Percentiles rank a stretch among this genome's conserved stretches.
These are phyloP conservation scores for Camponotus fellah DNA, from an alignment of 2,888 invertebrate genomes.

Conservation along the genomic window DNA sequence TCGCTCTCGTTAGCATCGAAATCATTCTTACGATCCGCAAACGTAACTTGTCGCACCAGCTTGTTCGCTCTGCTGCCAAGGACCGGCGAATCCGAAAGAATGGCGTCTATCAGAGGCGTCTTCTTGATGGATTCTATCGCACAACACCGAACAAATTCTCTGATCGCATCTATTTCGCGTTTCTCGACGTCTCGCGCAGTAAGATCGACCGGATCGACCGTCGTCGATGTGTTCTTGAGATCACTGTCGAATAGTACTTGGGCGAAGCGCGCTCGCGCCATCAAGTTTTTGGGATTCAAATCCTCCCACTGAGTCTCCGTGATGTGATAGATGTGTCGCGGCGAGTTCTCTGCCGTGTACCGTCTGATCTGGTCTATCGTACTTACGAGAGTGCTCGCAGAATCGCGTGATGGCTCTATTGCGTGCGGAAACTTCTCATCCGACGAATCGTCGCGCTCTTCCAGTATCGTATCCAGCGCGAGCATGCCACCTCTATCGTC, in stretches of 20 bases:
- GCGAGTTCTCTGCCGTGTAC: slow-evolving; percentile 88
- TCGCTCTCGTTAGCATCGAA: slow-evolving; percentile 75
- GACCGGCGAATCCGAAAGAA: slow-evolving; percentile 81
- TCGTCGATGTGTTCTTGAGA: slow-evolving; percentile 54
- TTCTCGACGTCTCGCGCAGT: slow-evolving; percentile 50
- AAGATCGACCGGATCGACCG: background rate
- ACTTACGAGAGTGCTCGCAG: slow-evolving; percentile 88
- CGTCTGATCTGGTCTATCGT: slow-evolving; percentile 89
- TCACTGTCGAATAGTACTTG: slow-evolving; percentile 77
- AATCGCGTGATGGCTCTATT: slow-evolving; percentile 75
- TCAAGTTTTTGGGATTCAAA: slow-evolving; percentile 71
- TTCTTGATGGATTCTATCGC: slow-evolving; percentile 75
- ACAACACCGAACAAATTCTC: slow-evolving; percentile 73
- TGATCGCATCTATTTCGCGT: slow-evolving; percentile 67
- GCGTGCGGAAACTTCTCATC: slow-evolving; percentile 78
- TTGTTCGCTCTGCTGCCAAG: slow-evolving; percentile 75
- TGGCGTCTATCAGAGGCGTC: slow-evolving; percentile 80
- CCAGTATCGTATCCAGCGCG: slow-evolving; percentile 86
- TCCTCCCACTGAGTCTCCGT: slow-evolving; percentile 87
- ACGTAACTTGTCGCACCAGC: slow-evolving; percentile 62
- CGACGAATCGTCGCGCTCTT: slow-evolving; percentile 87
- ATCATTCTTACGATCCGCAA: slow-evolving; percentile 44
- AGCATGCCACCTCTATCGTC: slow-evolving; percentile 87
- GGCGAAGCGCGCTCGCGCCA: slow-evolving; percentile 73
- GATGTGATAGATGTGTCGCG: slow-evolving; percentile 88